These are phyloP conservation scores for Aphelinus atriplicis DNA, from an alignment of 1,140 invertebrate species.

Conservation along the genomic window DNA sequence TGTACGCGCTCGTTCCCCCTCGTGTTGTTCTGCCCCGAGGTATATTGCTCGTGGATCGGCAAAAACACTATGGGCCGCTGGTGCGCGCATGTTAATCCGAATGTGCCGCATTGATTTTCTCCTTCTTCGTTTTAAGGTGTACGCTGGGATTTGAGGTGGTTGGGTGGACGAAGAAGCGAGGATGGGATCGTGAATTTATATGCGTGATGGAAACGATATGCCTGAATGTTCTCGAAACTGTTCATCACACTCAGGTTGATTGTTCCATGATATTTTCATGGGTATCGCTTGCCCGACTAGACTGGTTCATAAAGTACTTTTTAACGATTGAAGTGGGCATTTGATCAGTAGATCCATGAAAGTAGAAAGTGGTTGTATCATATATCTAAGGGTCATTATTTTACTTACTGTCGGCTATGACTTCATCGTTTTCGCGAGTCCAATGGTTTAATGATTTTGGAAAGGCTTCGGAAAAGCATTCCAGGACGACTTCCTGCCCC, in stretches of 20 bases:
- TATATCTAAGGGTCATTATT: not conserved
- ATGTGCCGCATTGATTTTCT: no score
- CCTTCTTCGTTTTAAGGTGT: no score
- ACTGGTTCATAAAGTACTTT: no score
- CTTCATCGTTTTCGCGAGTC: constrained; percentile 77
- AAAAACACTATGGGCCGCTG: no score
- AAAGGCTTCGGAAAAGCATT: constrained; percentile 87
- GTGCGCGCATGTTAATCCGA: no score
- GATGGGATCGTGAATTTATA: not conserved
- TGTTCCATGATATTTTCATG: not conserved
- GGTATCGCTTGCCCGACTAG: no score
- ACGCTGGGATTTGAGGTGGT: no score
- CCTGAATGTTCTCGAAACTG: no score
- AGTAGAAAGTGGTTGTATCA: no score
- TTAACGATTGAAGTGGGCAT: not conserved
- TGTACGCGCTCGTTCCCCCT: not conserved
- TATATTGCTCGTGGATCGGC: no score
- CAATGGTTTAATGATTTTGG: constrained; percentile 89
- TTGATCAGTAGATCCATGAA: no score
- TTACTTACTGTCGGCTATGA: constrained; percentile 76
- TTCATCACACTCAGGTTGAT: not conserved
- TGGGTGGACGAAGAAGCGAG: not conserved
- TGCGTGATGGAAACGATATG: not conserved
- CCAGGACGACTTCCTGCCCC: constrained; percentile 78
- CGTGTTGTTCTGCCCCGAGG: no score